These are phyloP conservation scores for Chondrilla cf. caribensis DNA, from an alignment of 37 sponge, comb jelly and placozoan genomes.

Conservation along the genomic window DNA sequence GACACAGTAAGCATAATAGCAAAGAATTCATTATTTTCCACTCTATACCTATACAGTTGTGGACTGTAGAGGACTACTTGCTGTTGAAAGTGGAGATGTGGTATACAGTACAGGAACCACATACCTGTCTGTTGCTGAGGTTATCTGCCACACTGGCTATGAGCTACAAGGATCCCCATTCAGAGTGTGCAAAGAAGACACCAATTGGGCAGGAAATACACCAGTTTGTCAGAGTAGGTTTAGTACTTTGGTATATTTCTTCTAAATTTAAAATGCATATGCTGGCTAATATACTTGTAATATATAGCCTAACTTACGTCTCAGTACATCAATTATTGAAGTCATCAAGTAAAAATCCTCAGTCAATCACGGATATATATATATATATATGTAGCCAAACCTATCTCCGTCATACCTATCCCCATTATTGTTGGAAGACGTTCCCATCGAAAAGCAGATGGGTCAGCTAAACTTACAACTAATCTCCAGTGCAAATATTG, in stretches of 20 bases:
- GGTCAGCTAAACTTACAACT: no score
- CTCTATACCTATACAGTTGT: neutral
- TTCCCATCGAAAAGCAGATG: no score
- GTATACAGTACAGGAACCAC: conserved; percentile 12
- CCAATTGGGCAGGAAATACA: neutral
- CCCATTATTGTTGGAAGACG: no score
- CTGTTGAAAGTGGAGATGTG: neutral
- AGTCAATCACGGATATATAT: no score
- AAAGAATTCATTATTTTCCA: neutral
- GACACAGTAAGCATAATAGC: no score
- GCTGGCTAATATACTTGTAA: neutral
- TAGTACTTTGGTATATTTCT: no score
- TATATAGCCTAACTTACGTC: neutral
- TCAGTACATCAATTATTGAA: no score
- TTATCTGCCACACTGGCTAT: conserved; percentile 2
- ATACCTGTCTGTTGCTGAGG: neutral
- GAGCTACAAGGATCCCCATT: neutral
- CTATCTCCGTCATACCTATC: no score
- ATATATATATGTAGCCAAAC: no score
- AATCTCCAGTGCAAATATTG: no score
- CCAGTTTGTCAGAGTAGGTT: neutral
- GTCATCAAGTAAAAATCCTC: no score
- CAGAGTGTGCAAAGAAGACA: neutral
- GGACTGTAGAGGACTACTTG: neutral
- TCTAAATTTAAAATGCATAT: no score